Base-by-base conservation (phyloP, 2,888 invertebrate genomes). In the Dryobotodes eremita region DNA sequence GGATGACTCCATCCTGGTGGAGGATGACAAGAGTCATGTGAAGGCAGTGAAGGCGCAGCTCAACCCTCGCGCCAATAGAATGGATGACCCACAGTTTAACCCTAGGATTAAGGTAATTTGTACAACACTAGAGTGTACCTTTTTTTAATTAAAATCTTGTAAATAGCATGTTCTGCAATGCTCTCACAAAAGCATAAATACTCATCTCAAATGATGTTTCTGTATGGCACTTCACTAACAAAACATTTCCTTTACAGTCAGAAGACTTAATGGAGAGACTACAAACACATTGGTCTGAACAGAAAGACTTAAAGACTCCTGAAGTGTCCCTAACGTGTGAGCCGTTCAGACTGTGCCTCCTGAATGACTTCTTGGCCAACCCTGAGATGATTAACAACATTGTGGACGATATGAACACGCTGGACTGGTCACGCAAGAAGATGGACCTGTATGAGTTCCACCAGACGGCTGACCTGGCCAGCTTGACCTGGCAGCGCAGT, bases 381-480 rank as follows among this genome's bases (percentile, higher is more conserved):
- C 92, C 96, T 0, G 95, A 96, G 46, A 96, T 97, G 53, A 97
- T 98, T 75, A 97, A 97, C 72, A 97, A 97, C 74, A 95, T 98
- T 42, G 96, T 98, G 23, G 96, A 97, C 62, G 98, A 98, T 90
- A 98, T 98, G 96, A 97, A 97, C 86, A 97, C 98, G 2, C 90
- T 98, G 36, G 97, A 98, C 81, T 98, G 98, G 97, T 97, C 97
- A 4, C 97, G 98, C 75, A 98, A 98, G 90, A 98, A 98, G 92
- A 98, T 99, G 97, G 99, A 99, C 92, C 95, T 99, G 42, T 99
- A 98, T 91, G 98, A 99, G 94, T 99, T 99, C 92, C 98, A 98
- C 90, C 99, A 99, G 95, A 98, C 98, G 1, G 97, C 97, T 5
- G 98, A 98, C 92, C 95, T 98, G 55, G 97, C 97, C 0, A 97